Evolutionary conservation across 1,140 invertebrate species (phyloP).

Genomic region (Spodoptera frugiperda): DNA sequence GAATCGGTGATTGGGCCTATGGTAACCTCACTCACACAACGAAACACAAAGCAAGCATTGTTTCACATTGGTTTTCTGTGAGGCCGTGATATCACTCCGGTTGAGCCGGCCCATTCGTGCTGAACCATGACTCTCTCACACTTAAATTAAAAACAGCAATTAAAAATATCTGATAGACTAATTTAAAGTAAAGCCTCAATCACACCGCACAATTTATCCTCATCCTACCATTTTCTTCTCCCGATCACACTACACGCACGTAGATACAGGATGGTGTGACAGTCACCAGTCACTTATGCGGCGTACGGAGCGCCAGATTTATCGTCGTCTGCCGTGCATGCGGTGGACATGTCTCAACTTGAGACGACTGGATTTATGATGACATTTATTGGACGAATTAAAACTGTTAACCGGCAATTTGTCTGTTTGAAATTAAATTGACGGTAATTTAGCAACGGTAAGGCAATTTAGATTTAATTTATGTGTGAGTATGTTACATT

Average conservation of each 20-base stretch:
- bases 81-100: too few relatives aligned
- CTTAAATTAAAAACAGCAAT: too few relatives aligned
- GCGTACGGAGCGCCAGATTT: conserved; percentile 60
- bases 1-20: too few relatives aligned
- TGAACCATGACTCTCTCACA: too few relatives aligned
- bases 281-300: conserved; percentile 41
- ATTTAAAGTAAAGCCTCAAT: neutral
- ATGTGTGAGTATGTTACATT: too few relatives aligned
- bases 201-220: neutral
- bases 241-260: neutral
- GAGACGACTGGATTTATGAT: conserved; percentile 72
- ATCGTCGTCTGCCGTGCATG: conserved; percentile 66
- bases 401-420: conserved; percentile 50
- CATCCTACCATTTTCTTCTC: neutral
- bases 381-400: conserved; percentile 68
- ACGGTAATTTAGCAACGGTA: neutral
- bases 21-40: too few relatives aligned
- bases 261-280: conserved; percentile 32
- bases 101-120: too few relatives aligned
- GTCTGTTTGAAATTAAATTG: conserved; percentile 25
- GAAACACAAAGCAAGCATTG: too few relatives aligned
- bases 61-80: too few relatives aligned
- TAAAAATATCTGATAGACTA: too few relatives aligned
- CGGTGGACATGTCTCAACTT: conserved; percentile 61
- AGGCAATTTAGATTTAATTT: neutral